Evolutionary conservation across 2,797 vertebrate species (phyloP), one percentile per base, ranked within the genome.

Genomic region (Dipus sagitta): DNA sequence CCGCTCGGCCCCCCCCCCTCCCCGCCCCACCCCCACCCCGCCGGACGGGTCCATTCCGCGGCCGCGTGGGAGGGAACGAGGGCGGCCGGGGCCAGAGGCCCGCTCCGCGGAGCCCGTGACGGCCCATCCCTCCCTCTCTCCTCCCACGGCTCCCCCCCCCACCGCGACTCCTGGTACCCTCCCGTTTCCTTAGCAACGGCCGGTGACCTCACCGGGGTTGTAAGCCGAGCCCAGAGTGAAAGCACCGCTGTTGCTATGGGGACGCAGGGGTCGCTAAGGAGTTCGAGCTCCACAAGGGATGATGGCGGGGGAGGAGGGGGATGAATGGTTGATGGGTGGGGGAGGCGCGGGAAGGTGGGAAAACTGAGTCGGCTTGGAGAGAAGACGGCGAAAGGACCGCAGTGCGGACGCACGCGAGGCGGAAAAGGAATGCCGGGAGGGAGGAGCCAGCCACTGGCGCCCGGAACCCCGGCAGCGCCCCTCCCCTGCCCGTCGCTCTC

Each of bases 181-280:
- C 78, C 92, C 78, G 95, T 97, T 96, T 81, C 97, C 95, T 78
- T 92, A 95, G 92, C 91, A 96, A 97, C 96, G 68, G 84, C 90
- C 88, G 67, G 91, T 97, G 95, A 96, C 96, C 95, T 97, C 96
- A 97, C 83, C 67, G 12, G 86, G 91, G 65, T 80, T 47, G 93
- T 78, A 93, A 96, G 72, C 18, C 10, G 77, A 89, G 88, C 89
- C 78, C 86, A 77, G 96, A 96, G 88, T 97, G 97, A 97, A 94
- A 96, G 93, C 96, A 96, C 87, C 90, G 42, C 93, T 94, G 96
- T 97, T 97, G 91, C 92, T 77, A 96, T 94, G 95, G 97, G 88
- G 86, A 96, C 85, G n/a, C 54, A 71, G 94, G 82, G 92, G 92
- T 94, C 92, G 93, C 95, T 68, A 13, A 95, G 95, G 92, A 85